Percentiles rank a stretch among this genome's conserved stretches.
Conservation (phyloP, 2,888 invertebrate species). For the Agrochola macilenta region DNA sequence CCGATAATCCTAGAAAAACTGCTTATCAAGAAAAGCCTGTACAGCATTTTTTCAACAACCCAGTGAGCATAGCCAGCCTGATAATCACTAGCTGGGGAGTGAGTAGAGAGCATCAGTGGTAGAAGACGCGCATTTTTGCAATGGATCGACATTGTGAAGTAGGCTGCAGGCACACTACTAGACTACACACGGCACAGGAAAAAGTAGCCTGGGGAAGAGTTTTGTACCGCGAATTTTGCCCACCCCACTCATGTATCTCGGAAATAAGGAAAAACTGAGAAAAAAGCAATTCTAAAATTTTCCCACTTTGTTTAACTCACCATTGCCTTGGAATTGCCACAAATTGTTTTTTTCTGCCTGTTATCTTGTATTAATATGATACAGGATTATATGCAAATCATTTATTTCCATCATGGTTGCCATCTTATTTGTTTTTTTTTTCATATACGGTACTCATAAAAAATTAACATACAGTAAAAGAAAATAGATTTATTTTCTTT, state of each 20-base stretch:
- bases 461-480: not conserved
- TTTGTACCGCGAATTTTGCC: not conserved
- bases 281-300: not conserved
- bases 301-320: too few relatives aligned
- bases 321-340: too few relatives aligned
- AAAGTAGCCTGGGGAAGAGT: not conserved
- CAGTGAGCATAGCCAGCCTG: not conserved
- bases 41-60: not conserved
- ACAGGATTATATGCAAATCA: not conserved
- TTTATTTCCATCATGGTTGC: not conserved
- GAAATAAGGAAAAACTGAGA: slow-evolving; percentile 1
- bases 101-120: not conserved
- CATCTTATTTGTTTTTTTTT: not conserved
- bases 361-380: not conserved
- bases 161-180: not conserved
- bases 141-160: not conserved
- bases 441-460: too few relatives aligned
- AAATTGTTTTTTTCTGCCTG: not conserved
- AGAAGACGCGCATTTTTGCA: not conserved
- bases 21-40: not conserved
- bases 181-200: not conserved
- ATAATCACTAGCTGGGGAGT: not conserved
- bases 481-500: not conserved
- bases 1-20: not conserved
- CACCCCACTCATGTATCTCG: not conserved